Evolutionary conservation across 2,113 vertebrate species (phyloP).

Genomic region (Galeopterus variegatus): DNA sequence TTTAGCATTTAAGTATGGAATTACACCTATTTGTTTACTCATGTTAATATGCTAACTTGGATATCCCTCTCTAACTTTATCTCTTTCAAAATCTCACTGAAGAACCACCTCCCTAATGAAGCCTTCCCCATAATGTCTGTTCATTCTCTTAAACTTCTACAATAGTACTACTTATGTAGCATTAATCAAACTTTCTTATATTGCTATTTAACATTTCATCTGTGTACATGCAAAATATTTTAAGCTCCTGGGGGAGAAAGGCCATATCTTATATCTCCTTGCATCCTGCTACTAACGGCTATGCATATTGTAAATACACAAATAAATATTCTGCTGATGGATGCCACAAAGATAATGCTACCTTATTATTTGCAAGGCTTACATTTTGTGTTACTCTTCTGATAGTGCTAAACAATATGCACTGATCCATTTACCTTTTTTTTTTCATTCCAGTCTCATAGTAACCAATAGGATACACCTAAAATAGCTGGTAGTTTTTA

Average conservation of each 20-base stretch:
- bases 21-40: background rate
- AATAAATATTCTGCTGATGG: background rate
- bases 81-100: background rate
- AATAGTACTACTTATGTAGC: background rate
- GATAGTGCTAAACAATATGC: background rate
- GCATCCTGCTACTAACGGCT: background rate
- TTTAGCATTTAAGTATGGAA: conserved; percentile 15
- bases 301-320: background rate
- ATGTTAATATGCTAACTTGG: background rate
- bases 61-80: background rate
- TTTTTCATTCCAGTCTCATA: background rate
- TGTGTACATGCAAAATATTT: background rate
- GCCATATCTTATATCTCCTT: background rate
- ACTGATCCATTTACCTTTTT: background rate
- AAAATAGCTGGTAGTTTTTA: conserved; percentile 33
- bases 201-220: conserved; percentile 1
- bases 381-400: background rate
- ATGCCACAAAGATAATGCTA: conserved; percentile 47
- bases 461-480: background rate
- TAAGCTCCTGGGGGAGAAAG: background rate
- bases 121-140: background rate
- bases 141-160: background rate
- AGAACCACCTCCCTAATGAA: background rate
- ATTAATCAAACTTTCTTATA: background rate
- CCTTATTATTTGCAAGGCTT: background rate